Evolutionary conservation across 2,797 vertebrate genomes (phyloP).

Genomic region (Dicrostonyx torquatus): DNA sequence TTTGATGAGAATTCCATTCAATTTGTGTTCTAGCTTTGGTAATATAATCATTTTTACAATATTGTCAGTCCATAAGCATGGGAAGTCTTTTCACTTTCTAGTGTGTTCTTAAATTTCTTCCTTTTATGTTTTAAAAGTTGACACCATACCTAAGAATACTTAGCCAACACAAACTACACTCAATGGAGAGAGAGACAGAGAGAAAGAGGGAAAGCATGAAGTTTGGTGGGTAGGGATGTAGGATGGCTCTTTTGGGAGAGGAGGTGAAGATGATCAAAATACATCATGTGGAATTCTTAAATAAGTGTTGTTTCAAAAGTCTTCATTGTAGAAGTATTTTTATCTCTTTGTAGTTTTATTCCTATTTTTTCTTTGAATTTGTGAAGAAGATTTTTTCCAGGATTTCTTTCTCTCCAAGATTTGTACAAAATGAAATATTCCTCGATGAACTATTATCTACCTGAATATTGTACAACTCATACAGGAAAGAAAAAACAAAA

Average conservation of each 20-base stretch:
- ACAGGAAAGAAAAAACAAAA: conserved; percentile 4
- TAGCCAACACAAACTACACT: not conserved
- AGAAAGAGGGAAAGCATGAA: not conserved
- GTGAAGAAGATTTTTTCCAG: not conserved
- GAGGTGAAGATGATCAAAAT: not conserved
- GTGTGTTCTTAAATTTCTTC: not conserved
- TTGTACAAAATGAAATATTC: not conserved
- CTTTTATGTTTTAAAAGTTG: not conserved
- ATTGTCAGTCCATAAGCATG: not conserved
- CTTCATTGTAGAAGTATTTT: not conserved
- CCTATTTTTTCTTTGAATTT: not conserved
- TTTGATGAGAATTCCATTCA: not conserved
- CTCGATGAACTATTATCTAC: not conserved
- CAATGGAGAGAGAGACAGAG: not conserved
- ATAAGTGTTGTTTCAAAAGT: not conserved
- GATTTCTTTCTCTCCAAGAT: not conserved
- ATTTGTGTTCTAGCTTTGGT: not conserved
- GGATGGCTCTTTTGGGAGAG: not conserved
- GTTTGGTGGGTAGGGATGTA: not conserved
- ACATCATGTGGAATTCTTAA: not conserved
- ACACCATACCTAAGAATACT: not conserved
- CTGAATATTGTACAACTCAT: not conserved
- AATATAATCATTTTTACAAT: not conserved
- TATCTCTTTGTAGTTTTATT: not conserved
- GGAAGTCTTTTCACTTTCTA: not conserved